Base-by-base conservation (phyloP, 2,888 invertebrate species). In the Agrochola lota region DNA sequence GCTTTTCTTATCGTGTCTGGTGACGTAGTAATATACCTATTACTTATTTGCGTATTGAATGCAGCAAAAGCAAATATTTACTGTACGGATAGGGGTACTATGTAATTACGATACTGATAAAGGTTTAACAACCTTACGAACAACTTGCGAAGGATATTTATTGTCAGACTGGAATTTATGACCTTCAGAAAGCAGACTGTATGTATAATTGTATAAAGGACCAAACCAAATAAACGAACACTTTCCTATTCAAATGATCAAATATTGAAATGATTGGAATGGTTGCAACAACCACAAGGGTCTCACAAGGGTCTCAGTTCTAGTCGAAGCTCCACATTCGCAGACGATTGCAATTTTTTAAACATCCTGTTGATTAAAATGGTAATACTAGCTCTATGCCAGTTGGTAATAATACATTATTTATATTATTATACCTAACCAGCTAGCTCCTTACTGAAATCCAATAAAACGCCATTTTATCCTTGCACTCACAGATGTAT, bases 71-170 rank as follows among this genome's bases (percentile, higher is more conserved):
- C 59, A 70, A 74, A 68, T 73, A 74, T 55, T 35, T 69, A 79
- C 46, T 66, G 52, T 52, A 49, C 15, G 43, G 63, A 69, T 78
- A 57, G 52, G 49, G 67, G 40, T 62, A 55, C 75, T 67, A 46
- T 30, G 12, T 30, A 15, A 60, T 68, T 55, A 46, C 57, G 9
- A 66, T 40, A 55, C 26, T 62, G 80, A 80, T 85, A 84, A 80
- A 60, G 60, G 85, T 84, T 84, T 79, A 80, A 79, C 46, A 80
- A 80, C 85, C 85, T 66, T 66, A n/a, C 55, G 35, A 46, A 60
- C 35, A 26, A 30, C 80, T 71, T 80, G 49, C 66, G 30, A 49
- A 66, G 43, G 49, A 55, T 66, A 30, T 40, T 40, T 66, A 30
- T 40, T 40, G 35, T 49, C 78, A 40, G n/a, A 26, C 64, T 70